Base-by-base conservation (phyloP, 2,888 invertebrate genomes). In the Drosophila paramelanica region DNA sequence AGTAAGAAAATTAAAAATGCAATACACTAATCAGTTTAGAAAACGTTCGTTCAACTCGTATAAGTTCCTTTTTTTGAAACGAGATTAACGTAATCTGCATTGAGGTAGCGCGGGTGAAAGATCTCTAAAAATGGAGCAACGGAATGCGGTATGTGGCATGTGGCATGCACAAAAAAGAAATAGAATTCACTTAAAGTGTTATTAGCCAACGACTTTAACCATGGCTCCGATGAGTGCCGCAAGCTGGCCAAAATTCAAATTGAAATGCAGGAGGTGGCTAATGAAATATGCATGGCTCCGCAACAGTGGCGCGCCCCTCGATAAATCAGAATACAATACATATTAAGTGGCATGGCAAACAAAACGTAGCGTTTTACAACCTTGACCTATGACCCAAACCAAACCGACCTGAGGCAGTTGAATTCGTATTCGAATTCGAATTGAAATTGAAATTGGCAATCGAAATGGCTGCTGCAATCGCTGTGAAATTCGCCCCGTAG, bases 251-350 rank as follows among this genome's bases (percentile, higher is more conserved):
- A 58, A 47, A 36, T 36, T 36, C 36, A 36, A 36, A 53, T 58
- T 59, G 45, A 67, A 61, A 60, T 62, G 11, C n/a, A 14, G 25
- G 42, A 41, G 53, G 41, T 45, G 14, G 10, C 81, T 74, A 73
- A 83, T 83, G 77, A 83, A 83, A 83, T 83, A 83, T 83, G 79
- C 79, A 86, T 79, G 67, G 62, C 49, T 43, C 47, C 55, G 17
- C 50, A 51, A 69, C 58, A 36, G 52, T 33, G 71, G 27, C 71
- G 59, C 81, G 79, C 83, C 81, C 77, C 77, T 65, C 72, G 49
- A 86, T 86, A 86, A 83, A 86, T 83, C 83, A 86, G 76, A 83
- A 76, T 76, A 81, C 79, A 81, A 82, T 85, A 70, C 72, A 74
- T 77, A 82, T 77, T 74, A 73, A 80, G 79, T 80, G 73, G 79